Conservation (phyloP, 2,113 vertebrate species). For the Lampris incognitus region DNA sequence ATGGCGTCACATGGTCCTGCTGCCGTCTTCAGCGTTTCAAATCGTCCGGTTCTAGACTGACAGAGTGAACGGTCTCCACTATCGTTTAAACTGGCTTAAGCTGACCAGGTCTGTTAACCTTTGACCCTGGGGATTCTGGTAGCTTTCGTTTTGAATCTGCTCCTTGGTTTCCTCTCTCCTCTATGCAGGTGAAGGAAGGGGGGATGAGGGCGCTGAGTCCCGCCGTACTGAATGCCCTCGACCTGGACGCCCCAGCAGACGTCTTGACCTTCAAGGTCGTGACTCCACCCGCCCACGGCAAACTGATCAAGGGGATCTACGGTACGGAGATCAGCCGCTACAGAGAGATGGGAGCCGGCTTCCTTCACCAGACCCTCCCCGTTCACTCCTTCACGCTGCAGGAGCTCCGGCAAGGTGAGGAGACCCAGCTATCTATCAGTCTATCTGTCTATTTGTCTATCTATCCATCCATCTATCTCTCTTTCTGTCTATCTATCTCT, state of each 20-base stretch:
- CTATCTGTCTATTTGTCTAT: no score
- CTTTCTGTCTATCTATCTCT: no score
- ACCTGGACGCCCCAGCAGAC: slow-evolving; percentile 66
- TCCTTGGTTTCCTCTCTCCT: background rate
- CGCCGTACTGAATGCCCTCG: slow-evolving; percentile 59
- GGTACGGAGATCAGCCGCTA: slow-evolving; percentile 45
- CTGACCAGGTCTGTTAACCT: no score
- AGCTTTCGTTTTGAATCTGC: no score
- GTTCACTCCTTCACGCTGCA: slow-evolving; percentile 73
- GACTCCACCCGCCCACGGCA: slow-evolving; percentile 61
- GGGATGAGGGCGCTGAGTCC: slow-evolving; percentile 59
- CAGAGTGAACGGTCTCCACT: no score
- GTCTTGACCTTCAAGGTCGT: slow-evolving; percentile 66
- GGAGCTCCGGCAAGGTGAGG: slow-evolving; percentile 71
- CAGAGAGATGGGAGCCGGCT: slow-evolving; percentile 51
- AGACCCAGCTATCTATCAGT: background rate
- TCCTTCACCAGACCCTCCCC: slow-evolving; percentile 47
- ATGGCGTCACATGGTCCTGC: no score
- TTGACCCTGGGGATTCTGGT: no score
- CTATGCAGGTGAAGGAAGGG: slow-evolving; percentile 73
- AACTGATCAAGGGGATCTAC: slow-evolving; percentile 67
- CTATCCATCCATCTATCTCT: no score
- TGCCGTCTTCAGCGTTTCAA: no score
- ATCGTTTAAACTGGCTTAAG: no score
- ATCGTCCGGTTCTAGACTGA: no score